Evolutionary conservation across 2,797 vertebrate genomes (phyloP).

Genomic region (Chiloscyllium punctatum): DNA sequence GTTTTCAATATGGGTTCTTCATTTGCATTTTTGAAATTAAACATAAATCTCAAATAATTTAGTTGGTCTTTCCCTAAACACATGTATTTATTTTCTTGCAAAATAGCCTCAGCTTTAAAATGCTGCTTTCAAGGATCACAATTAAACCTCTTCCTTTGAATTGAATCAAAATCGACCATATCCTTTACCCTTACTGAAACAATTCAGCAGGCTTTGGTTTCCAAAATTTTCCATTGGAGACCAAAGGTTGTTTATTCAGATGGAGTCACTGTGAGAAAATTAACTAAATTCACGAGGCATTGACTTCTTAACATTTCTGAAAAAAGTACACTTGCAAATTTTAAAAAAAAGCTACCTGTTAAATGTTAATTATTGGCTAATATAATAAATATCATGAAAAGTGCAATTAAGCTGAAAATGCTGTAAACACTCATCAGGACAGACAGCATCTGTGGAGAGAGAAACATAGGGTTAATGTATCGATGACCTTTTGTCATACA

Average conservation of each 20-base stretch:
- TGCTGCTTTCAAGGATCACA: background rate
- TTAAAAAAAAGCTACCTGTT: background rate
- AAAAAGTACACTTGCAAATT: background rate
- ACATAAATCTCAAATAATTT: background rate
- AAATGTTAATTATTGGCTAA: background rate
- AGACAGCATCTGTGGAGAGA: slow-evolving; percentile 24
- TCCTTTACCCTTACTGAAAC: background rate
- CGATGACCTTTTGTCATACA: background rate
- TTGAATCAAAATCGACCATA: background rate
- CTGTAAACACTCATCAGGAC: slow-evolving; percentile 13
- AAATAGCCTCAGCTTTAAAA: background rate
- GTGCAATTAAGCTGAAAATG: slow-evolving; percentile 43
- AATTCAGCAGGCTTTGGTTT: background rate
- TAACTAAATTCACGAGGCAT: background rate
- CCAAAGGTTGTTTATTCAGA: background rate
- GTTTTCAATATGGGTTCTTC: background rate
- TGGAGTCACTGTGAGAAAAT: background rate
- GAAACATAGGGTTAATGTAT: slow-evolving; percentile 5
- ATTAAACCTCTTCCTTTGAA: background rate
- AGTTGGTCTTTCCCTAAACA: background rate
- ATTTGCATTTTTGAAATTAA: background rate
- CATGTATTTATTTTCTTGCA: background rate
- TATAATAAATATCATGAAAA: slow-evolving; percentile 32
- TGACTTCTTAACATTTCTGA: background rate
- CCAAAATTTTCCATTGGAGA: background rate